phyloP scores from a whole-genome alignment of 1,140 invertebrate genomes.

The Heliconius melpomene region DNA sequence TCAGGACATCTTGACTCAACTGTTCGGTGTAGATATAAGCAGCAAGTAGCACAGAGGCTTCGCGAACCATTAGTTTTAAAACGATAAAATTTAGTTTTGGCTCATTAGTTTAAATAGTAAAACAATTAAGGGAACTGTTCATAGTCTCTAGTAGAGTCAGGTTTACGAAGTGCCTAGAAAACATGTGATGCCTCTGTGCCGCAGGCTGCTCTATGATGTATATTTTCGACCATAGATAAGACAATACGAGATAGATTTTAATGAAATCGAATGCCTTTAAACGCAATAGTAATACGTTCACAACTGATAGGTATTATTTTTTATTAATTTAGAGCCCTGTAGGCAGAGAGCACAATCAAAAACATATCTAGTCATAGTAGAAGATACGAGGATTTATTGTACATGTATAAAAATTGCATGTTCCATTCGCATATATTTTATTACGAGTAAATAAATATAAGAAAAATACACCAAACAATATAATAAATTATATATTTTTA shows the following conservation, averaged over 20 bases:
- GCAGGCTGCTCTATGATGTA: conserved; percentile 36
- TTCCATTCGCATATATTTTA: conserved; percentile 77
- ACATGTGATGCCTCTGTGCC: conserved; percentile 29
- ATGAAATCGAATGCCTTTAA: conserved; percentile 73
- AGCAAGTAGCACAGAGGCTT: conserved; percentile 29
- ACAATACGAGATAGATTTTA: conserved; percentile 78
- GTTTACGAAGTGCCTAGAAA: conserved; percentile 40
- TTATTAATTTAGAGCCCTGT: conserved; percentile 62
- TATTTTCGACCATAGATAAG: conserved; percentile 79
- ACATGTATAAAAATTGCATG: conserved; percentile 64
- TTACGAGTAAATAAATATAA: conserved; percentile 40
- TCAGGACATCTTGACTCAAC: conserved; percentile 34
- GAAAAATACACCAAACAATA: conserved; percentile 33
- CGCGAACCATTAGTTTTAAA: conserved; percentile 20
- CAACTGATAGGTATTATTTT: conserved; percentile 75
- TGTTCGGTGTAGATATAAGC: conserved; percentile 25
- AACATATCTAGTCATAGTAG: conserved; percentile 81
- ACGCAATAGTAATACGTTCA: conserved; percentile 76
- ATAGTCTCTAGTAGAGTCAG: conserved; percentile 26
- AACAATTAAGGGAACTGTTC: conserved; percentile 17
- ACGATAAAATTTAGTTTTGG: conserved; percentile 26
- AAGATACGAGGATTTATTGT: conserved; percentile 63
- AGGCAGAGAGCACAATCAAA: conserved; percentile 71
- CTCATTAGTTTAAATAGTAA: conserved; percentile 17
- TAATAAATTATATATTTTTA: conserved; percentile 38